Percentiles rank a stretch among this genome's conserved stretches.
Conservation (phyloP, 2,113 vertebrate species). For the Irena cyanogastra region DNA sequence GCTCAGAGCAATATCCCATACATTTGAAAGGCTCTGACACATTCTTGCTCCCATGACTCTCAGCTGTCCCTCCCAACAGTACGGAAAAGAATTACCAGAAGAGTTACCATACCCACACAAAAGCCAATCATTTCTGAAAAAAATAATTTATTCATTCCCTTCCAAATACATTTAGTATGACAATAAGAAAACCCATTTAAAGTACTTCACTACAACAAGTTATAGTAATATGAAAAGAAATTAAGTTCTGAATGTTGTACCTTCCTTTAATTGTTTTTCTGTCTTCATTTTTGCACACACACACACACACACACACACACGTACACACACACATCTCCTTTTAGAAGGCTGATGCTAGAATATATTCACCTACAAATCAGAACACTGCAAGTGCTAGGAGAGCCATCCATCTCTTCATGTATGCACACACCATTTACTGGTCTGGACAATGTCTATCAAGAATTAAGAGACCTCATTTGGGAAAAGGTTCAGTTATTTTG, state of each 20-base stretch:
- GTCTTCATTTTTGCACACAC: background rate
- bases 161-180: background rate
- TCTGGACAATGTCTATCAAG: conserved; percentile 21
- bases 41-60: background rate
- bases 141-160: background rate
- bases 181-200: background rate
- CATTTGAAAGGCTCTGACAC: background rate
- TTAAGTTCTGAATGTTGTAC: background rate
- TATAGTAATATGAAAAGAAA: background rate
- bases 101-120: background rate
- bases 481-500: conserved; percentile 14
- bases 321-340: background rate
- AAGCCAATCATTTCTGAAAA: background rate
- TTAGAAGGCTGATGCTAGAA: background rate
- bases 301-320: no score
- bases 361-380: background rate
- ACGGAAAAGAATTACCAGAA: background rate
- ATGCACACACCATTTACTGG: background rate
- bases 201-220: background rate
- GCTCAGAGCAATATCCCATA: background rate
- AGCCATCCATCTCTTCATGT: background rate
- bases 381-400: background rate
- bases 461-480: conserved; percentile 2
- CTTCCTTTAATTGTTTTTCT: background rate
- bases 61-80: background rate